Evolutionary conservation across 2,113 vertebrate genomes (phyloP), one percentile per base, ranked within the genome.

Genomic region (Indicator indicator): DNA sequence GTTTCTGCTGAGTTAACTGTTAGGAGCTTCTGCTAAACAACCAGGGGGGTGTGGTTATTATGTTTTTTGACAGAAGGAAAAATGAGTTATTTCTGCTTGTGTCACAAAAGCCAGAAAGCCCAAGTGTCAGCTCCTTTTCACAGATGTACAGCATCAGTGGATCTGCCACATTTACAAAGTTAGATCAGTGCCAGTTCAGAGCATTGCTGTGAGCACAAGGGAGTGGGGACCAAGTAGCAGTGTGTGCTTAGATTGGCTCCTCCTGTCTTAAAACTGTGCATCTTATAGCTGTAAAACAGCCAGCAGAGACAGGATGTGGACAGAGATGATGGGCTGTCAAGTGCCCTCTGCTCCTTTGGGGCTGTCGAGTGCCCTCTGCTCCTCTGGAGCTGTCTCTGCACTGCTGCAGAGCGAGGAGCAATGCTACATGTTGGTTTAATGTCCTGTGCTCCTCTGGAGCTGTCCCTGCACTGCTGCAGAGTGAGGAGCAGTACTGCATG

Each of bases 221-320:
- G 40, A 46, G 16, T 20, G 19, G 52, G 77, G 64, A 32, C 28
- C 0, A 2, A 62, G 23, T 17, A 75, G 40, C 64, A 32, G 16
- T 7, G 28, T 40, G n/a, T 2, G 1, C 15, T 59, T 58, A 71
- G 7, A 26, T 40, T 65, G 8, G 33, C 42, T 65, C 1, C 0
- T 30, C 24, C 21, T 60, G 54, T 26, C 36, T 46, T 67, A 73
- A 79, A 79, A 54, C 23, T 24, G 9, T 18, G 11, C 14, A 69
- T 9, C 12, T 15, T 50, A 8, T 17, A 32, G 24, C 13, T 77
- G 33, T 64, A n/a, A 38, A 60, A 12, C 42, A 87, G 12, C 28
- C 8, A 16, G 19, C 16, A 46, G 38, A 54, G 38, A 52, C 42
- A 28, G 27, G 28, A 32, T 26, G 52, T 0, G 0, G n/a, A 19